A percentile compares a stretch with the other conserved stretches of the same genome.
These are phyloP conservation scores for Cirrhinus mrigala DNA, from an alignment of 2,797 vertebrate species.

Conservation along the genomic window DNA sequence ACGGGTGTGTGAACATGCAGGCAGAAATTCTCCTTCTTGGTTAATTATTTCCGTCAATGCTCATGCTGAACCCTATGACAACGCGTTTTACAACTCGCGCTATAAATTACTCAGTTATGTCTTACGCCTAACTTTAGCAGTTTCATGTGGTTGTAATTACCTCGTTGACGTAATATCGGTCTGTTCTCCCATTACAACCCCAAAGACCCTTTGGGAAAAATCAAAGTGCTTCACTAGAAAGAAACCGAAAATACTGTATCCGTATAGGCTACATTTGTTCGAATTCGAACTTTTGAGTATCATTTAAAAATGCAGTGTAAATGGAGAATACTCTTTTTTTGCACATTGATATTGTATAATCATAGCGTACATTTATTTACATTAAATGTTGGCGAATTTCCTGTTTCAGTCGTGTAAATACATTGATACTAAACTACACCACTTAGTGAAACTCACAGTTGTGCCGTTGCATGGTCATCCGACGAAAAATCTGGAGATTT, in stretches of 20 bases:
- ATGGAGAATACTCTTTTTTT: neutral
- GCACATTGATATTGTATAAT: neutral
- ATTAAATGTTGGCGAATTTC: neutral
- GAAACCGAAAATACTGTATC: neutral
- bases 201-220: neutral
- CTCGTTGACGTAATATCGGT: neutral
- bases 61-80: neutral
- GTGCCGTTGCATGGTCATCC: neutral
- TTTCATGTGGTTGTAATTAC: neutral
- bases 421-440: no score
- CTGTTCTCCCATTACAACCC: neutral
- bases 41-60: neutral
- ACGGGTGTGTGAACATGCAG: no score
- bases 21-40: neutral
- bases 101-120: neutral
- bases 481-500: neutral
- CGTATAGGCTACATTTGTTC: neutral
- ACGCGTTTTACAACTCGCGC: neutral
- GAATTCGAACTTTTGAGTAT: neutral
- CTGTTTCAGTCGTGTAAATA: neutral
- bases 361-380: neutral
- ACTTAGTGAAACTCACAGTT: neutral
- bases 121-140: neutral
- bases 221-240: neutral
- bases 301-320: neutral